Conservation (phyloP, 2,797 vertebrate genomes). For the Aeoliscus strigatus region DNA sequence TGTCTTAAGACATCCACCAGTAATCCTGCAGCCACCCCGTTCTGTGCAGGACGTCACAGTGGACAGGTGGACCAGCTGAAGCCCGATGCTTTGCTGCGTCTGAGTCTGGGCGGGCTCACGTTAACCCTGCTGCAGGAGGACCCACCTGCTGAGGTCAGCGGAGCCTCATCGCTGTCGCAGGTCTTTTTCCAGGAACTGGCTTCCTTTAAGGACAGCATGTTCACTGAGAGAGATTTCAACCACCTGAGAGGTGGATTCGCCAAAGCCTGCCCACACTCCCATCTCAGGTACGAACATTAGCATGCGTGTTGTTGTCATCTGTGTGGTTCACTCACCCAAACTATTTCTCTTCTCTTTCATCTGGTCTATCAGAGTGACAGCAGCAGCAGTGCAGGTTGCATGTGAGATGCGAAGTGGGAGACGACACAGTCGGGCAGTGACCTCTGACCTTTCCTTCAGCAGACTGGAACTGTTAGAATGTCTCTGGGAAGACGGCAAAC, state of each 20-base stretch:
- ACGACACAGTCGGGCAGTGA: slow-evolving; percentile 59
- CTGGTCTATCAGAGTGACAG: slow-evolving; percentile 73
- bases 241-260: slow-evolving; percentile 78
- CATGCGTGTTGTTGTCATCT: not conserved
- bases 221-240: slow-evolving; percentile 83
- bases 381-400: slow-evolving; percentile 81
- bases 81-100: slow-evolving; percentile 78
- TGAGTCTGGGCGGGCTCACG: slow-evolving; percentile 83
- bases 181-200: slow-evolving; percentile 81
- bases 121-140: slow-evolving; percentile 81
- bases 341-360: not conserved
- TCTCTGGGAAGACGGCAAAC: slow-evolving; percentile 73
- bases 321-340: not conserved
- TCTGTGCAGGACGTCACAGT: slow-evolving; percentile 69
- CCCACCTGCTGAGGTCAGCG: slow-evolving; percentile 33
- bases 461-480: slow-evolving; percentile 87
- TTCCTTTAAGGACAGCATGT: slow-evolving; percentile 82
- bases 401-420: slow-evolving; percentile 80
- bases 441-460: slow-evolving; percentile 83
- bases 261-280: slow-evolving; percentile 82
- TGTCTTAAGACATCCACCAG: not conserved
- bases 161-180: slow-evolving; percentile 62
- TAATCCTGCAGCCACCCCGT: not conserved
- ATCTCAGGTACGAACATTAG: slow-evolving; percentile 77
- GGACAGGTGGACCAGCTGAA: slow-evolving; percentile 76